Conservation (phyloP, 2,113 vertebrate species). For the Australoheros scitulus region DNA sequence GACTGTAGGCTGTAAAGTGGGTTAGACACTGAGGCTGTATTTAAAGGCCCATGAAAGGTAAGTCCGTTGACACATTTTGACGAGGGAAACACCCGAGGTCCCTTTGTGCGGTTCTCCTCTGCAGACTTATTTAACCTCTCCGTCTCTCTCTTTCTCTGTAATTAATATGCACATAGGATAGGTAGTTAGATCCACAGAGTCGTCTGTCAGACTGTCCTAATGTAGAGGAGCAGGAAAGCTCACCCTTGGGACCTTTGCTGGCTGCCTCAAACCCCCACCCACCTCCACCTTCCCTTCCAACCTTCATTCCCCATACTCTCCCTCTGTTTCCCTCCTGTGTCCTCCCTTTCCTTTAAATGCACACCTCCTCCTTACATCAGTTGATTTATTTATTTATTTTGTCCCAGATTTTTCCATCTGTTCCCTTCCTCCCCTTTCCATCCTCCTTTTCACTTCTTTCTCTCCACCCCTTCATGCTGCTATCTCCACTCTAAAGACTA, state of each 20-base stretch:
- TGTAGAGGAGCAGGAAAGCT: constrained; percentile 53
- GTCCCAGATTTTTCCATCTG: constrained; percentile 40
- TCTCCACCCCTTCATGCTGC: constrained; percentile 1
- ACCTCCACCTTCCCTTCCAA: not conserved
- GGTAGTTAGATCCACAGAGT: constrained; percentile 51
- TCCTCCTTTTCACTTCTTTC: not conserved
- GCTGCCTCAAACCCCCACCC: constrained; percentile 17
- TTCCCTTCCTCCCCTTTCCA: constrained; percentile 6
- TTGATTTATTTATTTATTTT: constrained; percentile 44
- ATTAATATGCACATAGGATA: constrained; percentile 72
- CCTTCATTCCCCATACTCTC: constrained; percentile 38
- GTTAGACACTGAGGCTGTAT: constrained; percentile 16
- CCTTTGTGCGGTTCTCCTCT: constrained; percentile 49
- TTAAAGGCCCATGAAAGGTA: constrained; percentile 5
- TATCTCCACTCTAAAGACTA: not conserved
- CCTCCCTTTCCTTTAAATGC: constrained; percentile 11
- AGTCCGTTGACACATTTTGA: constrained; percentile 56
- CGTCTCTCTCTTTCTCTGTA: constrained; percentile 18
- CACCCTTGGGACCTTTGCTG: constrained; percentile 59
- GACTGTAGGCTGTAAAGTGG: not conserved
- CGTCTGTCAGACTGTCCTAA: constrained; percentile 61
- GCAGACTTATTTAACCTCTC: constrained; percentile 27
- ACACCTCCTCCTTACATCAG: constrained; percentile 24
- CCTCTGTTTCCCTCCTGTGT: constrained; percentile 11
- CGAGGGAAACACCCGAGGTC: constrained; percentile 61